These are phyloP conservation scores for Lycorma delicatula DNA, from an alignment of 1,140 invertebrate genomes.

Conservation along the genomic window DNA sequence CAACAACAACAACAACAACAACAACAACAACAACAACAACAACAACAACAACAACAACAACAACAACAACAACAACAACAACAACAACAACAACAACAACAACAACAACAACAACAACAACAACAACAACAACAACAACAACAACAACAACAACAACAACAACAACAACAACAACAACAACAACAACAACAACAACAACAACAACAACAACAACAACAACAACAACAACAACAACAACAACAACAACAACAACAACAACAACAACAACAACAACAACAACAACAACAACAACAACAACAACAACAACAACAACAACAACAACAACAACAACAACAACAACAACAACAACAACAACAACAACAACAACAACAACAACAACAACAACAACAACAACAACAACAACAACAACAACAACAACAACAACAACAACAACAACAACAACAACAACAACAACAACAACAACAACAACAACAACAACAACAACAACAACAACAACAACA, in stretches of 20 bases:
- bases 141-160: not conserved
- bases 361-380: not conserved
- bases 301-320: not conserved
- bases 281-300: constrained; percentile 1
- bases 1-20: not conserved
- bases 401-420: constrained; percentile 1
- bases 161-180: constrained; percentile 1
- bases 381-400: not conserved
- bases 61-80: not conserved
- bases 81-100: not conserved
- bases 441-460: not conserved
- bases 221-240: constrained; percentile 1
- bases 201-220: not conserved
- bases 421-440: not conserved
- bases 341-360: constrained; percentile 1
- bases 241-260: not conserved
- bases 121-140: not conserved
- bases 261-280: not conserved
- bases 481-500: not conserved
- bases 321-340: not conserved
- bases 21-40: not conserved
- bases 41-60: constrained; percentile 1
- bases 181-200: not conserved
- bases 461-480: constrained; percentile 1
- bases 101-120: constrained; percentile 1